Conservation (phyloP, 2,113 vertebrate species). For the Melierax canorus region DNA sequence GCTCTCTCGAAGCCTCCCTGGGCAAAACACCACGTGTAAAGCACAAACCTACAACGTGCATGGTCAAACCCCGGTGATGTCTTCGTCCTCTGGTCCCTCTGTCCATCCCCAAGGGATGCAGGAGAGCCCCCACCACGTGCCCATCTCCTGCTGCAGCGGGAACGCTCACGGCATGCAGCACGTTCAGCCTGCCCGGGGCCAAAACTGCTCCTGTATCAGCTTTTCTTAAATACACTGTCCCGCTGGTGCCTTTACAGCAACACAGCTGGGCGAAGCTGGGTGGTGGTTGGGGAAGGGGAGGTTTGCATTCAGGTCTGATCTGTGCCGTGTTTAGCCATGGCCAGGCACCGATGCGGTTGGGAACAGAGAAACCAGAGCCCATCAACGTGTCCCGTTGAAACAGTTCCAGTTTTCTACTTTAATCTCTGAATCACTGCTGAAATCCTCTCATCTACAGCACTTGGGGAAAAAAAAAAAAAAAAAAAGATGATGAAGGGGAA, state of each 20-base stretch:
- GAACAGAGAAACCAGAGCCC: neutral
- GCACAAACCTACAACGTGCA: neutral
- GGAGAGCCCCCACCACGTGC: neutral
- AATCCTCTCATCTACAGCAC: neutral
- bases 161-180: fast-evolving
- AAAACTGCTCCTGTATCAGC: too few species aligned
- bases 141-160: neutral
- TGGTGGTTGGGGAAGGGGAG: neutral
- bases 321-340: fast-evolving
- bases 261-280: neutral
- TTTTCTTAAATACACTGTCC: neutral
- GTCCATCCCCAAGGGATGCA: neutral
- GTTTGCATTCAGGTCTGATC: too few species aligned
- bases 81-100: neutral
- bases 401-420: neutral
- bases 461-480: too few species aligned
- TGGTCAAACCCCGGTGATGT: neutral
- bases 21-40: too few species aligned
- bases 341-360: fast-evolving
- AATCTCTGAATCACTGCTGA: neutral
- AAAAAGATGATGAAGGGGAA: neutral
- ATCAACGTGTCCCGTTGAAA: neutral
- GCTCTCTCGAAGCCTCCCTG: neutral
- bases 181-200: neutral
- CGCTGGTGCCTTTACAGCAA: neutral